These are phyloP conservation scores for Sinocyclocheilus anophthalmus DNA, from an alignment of 2,113 vertebrate genomes.

Conservation along the genomic window DNA sequence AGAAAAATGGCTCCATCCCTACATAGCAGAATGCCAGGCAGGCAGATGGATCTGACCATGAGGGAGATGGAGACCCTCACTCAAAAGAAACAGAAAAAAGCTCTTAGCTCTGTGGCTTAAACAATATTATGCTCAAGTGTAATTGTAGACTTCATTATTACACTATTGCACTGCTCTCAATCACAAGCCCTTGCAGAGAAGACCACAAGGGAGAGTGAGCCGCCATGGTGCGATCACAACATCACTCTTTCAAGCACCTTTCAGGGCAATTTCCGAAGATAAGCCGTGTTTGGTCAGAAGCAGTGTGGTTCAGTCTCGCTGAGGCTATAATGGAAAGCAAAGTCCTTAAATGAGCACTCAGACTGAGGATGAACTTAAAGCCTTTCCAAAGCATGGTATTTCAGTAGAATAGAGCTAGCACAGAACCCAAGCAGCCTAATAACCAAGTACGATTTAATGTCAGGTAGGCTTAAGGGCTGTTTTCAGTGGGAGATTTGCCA, in stretches of 20 bases:
- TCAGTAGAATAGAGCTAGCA: slow-evolving; percentile 4
- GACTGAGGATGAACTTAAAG: slow-evolving; percentile 41
- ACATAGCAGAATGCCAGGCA: slow-evolving; percentile 24
- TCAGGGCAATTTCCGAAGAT: not conserved
- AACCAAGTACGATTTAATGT: slow-evolving; percentile 27
- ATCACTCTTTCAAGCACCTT: not conserved
- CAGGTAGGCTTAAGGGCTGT: slow-evolving; percentile 7
- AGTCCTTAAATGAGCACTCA: slow-evolving; percentile 47
- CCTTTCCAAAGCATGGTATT: slow-evolving; percentile 24
- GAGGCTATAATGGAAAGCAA: slow-evolving; percentile 42
- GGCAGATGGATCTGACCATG: slow-evolving; percentile 32
- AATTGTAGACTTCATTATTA: slow-evolving; percentile 39
- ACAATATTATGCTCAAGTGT: slow-evolving; percentile 58
- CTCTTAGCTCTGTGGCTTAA: slow-evolving; percentile 59
- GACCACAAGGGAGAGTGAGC: slow-evolving; percentile 42
- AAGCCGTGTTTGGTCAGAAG: not conserved
- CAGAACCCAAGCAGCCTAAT: slow-evolving; percentile 21
- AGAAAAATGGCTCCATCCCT: slow-evolving; percentile 37
- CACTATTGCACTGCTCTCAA: slow-evolving; percentile 16
- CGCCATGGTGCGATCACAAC: not conserved
- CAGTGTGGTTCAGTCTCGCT: slow-evolving; percentile 1
- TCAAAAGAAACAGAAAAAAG: slow-evolving; percentile 50
- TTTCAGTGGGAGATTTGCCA: not conserved
- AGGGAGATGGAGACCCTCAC: slow-evolving; percentile 40
- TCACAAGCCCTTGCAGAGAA: slow-evolving; percentile 38